Base-by-base conservation (phyloP, 2,113 vertebrate species). In the Phylloscopus whistleri region DNA sequence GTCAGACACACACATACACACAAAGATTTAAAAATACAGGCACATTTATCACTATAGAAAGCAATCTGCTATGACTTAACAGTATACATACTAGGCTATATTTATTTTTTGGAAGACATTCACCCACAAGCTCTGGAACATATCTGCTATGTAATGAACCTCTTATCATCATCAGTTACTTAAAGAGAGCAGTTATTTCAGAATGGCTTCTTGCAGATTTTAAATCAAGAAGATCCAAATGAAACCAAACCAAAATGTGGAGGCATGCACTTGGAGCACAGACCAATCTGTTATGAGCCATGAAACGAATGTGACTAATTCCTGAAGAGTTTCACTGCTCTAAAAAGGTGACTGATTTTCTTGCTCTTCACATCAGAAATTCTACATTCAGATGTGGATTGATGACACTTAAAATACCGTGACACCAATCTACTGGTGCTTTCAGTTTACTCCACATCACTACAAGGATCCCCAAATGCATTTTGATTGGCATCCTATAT, bases 401-500 rank as follows among this genome's bases (percentile, higher is more conserved):
- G 2, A 43, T 31, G 37, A 64, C 35, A 64, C 14, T 27, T 64
- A 46, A 83, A 78, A 58, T 18, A 82, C 52, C 0, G 0, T 1
- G 0, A 20, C 35, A 43, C 5, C 39, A 10, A 39, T 31, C 31
- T 58, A 13, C 14, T 30, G 13, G 13, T 1, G 0, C 56, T 72
- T 58, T 77, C 48, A 7, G 16, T 66, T 85, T 69, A 56, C 7
- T 62, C 53, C 78, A 56, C 5, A 3, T 76, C 56, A 66, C 46
- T 26, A 24, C n/a, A n/a, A 80, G 23, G 24, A 77, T 58, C n/a
- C 21, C n/a, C 56, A 52, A 67, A 81, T 8, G 19, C 39, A 52
- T 68, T 69, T 31, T 2, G 1, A 56, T 0, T 68, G 48, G n/a
- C 52, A 77, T 63, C 1, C 33, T 1, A 1, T 33, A n/a, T 0